Conservation (phyloP, 1,140 invertebrate genomes). For the Anagrus nilaparvatae region DNA sequence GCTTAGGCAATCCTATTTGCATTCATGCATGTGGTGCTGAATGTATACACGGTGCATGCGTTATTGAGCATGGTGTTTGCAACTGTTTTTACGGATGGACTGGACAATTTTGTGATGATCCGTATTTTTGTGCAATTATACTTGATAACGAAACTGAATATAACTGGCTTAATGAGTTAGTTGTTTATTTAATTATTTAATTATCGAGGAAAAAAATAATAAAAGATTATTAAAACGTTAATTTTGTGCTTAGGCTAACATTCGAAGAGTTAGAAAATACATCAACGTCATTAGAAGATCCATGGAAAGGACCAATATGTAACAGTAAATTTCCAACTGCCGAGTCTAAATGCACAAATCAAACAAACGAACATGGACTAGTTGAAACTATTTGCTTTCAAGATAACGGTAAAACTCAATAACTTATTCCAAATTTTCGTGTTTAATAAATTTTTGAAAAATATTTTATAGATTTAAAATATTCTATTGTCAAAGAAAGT, state of each 20-base stretch:
- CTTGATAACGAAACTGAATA: background rate
- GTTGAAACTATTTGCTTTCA: conserved; percentile 16
- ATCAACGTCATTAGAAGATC: background rate
- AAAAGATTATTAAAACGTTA: no score
- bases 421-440: background rate
- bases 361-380: background rate
- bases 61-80: conserved; percentile 5
- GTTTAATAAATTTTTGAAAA: background rate
- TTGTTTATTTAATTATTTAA: background rate
- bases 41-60: conserved; percentile 13
- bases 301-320: conserved; percentile 12
- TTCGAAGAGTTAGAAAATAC: background rate
- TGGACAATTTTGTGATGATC: conserved; percentile 16
- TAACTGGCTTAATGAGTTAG: conserved; percentile 2
- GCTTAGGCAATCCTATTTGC: conserved; percentile 12
- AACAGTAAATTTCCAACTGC: background rate
- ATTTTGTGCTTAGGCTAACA: no score
- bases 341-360: conserved; percentile 2
- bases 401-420: conserved; percentile 11
- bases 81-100: conserved; percentile 20
- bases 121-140: conserved; percentile 10
- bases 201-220: background rate
- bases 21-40: conserved; percentile 14
- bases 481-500: no score
- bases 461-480: background rate